Conservation (phyloP, 35 echinoderm and acorn worm genomes). For the Lytechinus variegatus region DNA sequence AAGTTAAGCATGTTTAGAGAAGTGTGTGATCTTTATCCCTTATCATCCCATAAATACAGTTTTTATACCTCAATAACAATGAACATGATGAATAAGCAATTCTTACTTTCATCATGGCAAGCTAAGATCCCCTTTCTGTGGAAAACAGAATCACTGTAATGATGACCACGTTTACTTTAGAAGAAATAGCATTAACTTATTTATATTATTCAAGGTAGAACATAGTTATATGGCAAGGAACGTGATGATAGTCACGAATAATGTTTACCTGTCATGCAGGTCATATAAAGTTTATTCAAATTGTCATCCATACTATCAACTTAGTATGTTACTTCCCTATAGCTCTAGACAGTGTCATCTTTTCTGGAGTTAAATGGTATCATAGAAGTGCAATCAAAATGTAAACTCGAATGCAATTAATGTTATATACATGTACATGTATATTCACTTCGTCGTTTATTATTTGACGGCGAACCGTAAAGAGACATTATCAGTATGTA, state of each 20-base stretch:
- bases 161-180: neutral
- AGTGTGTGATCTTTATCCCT: too few relatives aligned
- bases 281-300: neutral
- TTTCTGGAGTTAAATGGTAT: neutral
- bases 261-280: neutral
- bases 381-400: neutral
- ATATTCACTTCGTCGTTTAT: neutral
- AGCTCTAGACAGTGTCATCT: neutral
- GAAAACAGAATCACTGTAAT: neutral
- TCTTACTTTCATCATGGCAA: neutral
- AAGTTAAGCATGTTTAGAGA: too few relatives aligned
- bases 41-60: too few relatives aligned
- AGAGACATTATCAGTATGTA: neutral
- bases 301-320: neutral
- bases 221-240: neutral
- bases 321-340: neutral
- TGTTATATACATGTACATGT: neutral
- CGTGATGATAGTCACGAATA: neutral
- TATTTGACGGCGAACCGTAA: neutral
- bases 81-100: neutral
- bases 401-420: neutral
- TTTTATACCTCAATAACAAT: neutral
- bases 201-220: neutral
- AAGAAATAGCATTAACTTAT: neutral
- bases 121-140: neutral